These are phyloP conservation scores for Pyrocoelia pectoralis DNA, from an alignment of 2,888 invertebrate species.

Conservation along the genomic window DNA sequence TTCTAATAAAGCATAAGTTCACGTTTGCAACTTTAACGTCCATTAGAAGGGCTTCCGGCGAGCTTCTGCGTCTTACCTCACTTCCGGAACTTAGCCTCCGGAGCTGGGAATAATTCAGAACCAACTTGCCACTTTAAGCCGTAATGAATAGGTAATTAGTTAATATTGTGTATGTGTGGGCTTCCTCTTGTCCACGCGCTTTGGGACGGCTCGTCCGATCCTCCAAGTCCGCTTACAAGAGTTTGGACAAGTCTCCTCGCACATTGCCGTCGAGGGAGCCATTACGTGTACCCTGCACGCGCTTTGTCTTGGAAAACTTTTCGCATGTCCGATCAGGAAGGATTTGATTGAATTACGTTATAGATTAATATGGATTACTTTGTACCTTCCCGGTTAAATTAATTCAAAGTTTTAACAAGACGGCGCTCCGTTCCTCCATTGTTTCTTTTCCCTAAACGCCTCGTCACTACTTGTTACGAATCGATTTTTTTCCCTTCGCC, in stretches of 20 bases:
- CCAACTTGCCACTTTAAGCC: constrained; percentile 63
- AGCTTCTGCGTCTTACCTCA: constrained; percentile 60
- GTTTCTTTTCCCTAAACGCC: background rate
- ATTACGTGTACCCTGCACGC: constrained; percentile 52
- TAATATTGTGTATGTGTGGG: constrained; percentile 53
- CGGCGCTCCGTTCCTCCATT: background rate
- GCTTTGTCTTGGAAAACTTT: constrained; percentile 45
- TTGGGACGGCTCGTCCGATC: constrained; percentile 39
- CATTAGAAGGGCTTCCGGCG: constrained; percentile 57
- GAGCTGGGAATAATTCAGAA: constrained; percentile 60
- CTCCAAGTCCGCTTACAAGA: constrained; percentile 42
- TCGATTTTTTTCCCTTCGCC: background rate
- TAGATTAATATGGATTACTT: constrained; percentile 46
- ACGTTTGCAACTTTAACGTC: constrained; percentile 44
- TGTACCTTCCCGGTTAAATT: background rate
- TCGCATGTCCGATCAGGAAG: constrained; percentile 53
- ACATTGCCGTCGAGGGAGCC: constrained; percentile 56
- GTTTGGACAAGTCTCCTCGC: constrained; percentile 47
- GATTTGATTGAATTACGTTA: constrained; percentile 58
- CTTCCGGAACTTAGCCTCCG: constrained; percentile 58
- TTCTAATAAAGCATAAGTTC: constrained; percentile 55
- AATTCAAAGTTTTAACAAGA: background rate
- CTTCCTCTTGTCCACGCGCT: constrained; percentile 56
- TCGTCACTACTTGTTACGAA: background rate
- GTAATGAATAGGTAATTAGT: constrained; percentile 64